Conservation (phyloP, 1,140 invertebrate genomes). For the Apis dorsata region DNA sequence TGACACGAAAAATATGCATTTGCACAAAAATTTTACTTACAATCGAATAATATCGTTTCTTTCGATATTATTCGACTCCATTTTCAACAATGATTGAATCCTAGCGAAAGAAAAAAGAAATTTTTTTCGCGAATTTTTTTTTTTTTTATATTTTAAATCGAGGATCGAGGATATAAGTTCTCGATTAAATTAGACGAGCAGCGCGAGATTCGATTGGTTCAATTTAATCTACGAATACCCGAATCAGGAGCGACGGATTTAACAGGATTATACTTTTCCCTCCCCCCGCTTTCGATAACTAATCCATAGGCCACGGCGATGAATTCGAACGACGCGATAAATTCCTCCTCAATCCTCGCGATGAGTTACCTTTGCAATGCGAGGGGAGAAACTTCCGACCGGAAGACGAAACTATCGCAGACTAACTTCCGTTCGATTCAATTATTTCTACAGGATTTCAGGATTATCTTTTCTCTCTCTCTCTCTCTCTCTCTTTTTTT, state of each 20-base stretch:
- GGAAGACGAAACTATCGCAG: not conserved
- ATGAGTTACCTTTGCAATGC: conserved; percentile 1
- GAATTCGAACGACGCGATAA: conserved; percentile 30
- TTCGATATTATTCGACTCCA: no score
- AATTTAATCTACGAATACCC: conserved; percentile 27
- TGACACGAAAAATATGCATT: no score
- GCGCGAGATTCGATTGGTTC: conserved; percentile 25
- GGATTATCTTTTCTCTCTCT: not conserved
- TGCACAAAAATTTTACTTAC: no score
- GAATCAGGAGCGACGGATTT: conserved; percentile 25
- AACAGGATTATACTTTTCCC: conserved; percentile 36
- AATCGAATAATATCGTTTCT: no score
- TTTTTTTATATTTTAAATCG: conserved; percentile 13
- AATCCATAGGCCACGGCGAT: conserved; percentile 20
- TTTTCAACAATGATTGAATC: no score
- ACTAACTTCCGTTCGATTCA: not conserved
- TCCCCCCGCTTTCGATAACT: conserved; percentile 13
- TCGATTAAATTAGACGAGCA: conserved; percentile 28
- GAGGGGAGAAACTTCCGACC: not conserved
- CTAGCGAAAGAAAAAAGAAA: no score
- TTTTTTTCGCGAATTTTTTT: not conserved
- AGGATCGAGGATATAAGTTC: conserved; percentile 4
- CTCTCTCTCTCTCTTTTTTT: conserved; percentile 2
- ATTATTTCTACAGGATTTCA: not conserved
- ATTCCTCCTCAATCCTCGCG: not conserved